Conservation (phyloP, 2,888 invertebrate species). For the Clivina fossor region DNA sequence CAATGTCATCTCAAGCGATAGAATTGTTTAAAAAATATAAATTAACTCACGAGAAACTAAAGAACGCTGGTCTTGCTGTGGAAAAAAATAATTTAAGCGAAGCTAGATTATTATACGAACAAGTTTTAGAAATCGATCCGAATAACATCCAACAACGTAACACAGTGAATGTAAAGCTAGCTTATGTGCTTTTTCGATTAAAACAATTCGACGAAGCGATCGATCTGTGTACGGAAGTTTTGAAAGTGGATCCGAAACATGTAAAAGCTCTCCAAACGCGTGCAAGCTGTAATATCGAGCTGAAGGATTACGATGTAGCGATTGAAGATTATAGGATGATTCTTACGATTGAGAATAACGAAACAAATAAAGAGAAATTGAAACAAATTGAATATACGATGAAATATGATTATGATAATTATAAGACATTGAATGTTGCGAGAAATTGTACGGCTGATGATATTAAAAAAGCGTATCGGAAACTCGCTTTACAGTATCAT, state of each 20-base stretch:
- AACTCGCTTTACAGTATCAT: conserved; percentile 17
- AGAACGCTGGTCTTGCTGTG: conserved; percentile 9
- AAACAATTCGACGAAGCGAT: conserved; percentile 10
- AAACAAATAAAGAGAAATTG: conserved; percentile 1
- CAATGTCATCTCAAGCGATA: conserved; percentile 7
- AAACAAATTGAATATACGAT: not conserved
- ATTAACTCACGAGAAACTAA: conserved; percentile 8
- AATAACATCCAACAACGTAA: conserved; percentile 13
- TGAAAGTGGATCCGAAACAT: conserved; percentile 10
- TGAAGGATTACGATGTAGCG: conserved; percentile 20
- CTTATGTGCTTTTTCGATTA: conserved; percentile 7
- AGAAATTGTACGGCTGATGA: conserved; percentile 9
- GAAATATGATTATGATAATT: not conserved
- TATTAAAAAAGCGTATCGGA: conserved; percentile 23
- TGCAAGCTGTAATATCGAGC: conserved; percentile 5
- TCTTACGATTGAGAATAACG: conserved; percentile 4
- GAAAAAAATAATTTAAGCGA: conserved; percentile 3
- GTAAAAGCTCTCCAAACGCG: conserved; percentile 18
- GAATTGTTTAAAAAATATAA: conserved; percentile 18
- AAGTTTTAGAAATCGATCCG: conserved; percentile 12
- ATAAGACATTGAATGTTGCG: conserved; percentile 11
- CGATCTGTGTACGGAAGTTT: conserved; percentile 5
- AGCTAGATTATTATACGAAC: conserved; percentile 16
- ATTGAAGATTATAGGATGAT: conserved; percentile 25
- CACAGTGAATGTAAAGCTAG: conserved; percentile 4